Evolutionary conservation across 2,888 invertebrate species (phyloP).

Genomic region (Drosophila infuscata): DNA sequence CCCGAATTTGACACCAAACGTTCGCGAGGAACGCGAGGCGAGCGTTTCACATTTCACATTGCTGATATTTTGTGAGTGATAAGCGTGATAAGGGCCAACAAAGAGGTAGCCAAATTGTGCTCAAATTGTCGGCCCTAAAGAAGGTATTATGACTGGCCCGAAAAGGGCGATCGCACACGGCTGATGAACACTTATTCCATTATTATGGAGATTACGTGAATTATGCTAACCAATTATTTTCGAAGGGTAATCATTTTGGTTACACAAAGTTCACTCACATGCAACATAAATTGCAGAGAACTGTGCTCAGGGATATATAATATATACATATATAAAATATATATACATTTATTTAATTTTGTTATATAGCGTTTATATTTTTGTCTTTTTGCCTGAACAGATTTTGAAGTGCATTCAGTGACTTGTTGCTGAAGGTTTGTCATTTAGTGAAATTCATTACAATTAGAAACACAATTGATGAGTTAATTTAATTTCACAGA

Average conservation of each 20-base stretch:
- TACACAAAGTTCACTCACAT: constrained; percentile 18
- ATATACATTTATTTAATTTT: background rate
- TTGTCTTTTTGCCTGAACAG: background rate
- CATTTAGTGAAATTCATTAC: background rate
- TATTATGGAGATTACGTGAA: constrained; percentile 56
- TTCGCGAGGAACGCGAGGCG: constrained; percentile 17
- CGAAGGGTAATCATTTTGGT: constrained; percentile 50
- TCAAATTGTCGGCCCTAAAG: constrained; percentile 36
- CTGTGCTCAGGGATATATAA: background rate
- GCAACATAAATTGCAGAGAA: background rate
- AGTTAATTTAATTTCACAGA: background rate
- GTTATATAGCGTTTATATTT: background rate
- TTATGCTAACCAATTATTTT: constrained; percentile 48
- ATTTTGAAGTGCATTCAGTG: background rate
- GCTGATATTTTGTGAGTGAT: constrained; percentile 66
- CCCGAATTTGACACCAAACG: constrained; percentile 77
- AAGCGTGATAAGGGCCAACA: constrained; percentile 54
- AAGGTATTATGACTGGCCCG: background rate
- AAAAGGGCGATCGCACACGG: constrained; percentile 1
- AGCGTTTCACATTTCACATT: constrained; percentile 16
- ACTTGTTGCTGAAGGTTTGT: background rate
- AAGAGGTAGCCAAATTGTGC: constrained; percentile 54
- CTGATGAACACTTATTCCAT: constrained; percentile 22
- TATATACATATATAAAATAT: background rate
- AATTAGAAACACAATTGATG: background rate